Base-by-base conservation (phyloP, 1,140 invertebrate species). In the Charaxes varanes region DNA sequence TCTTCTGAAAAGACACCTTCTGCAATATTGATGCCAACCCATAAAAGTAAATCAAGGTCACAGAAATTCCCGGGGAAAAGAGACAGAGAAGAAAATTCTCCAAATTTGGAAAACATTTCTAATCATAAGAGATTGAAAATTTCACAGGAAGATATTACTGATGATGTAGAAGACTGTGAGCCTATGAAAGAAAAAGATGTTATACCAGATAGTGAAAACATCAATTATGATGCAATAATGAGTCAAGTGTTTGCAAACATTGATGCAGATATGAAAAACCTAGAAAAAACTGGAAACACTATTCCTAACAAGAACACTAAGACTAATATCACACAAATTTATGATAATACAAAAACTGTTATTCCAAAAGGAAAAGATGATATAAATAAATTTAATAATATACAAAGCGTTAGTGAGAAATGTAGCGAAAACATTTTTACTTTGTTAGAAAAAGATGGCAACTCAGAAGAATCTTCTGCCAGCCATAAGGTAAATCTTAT, bases 341-440 rank as follows among this genome's bases (percentile, higher is more conserved):
- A 33, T 37, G 10, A 14, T 10, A 32, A 23, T 31, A 19, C 14
- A 16, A 41, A 22, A 47, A 19, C 36, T 33, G 21, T 4, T 26
- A 0, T n/a, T 34, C 5, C 34, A 37, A 52, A 43, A 5, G 41
- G 31, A 14, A 47, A 46, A 19, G 16, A 31, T 8, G 24, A 35
- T 17, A 0, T 28, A 15, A 19, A 47, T 26, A 38, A 32, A 27
- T 30, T 15, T 13, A 26, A 40, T 28, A 42, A 46, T 18, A 41
- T n/a, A 53, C 7, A 18, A 41, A 41, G 18, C 17, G 19, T n/a
- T n/a, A 55, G 53, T 35, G 37, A 66, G 34, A 66, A 64, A 15
- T 51, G 52, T 30, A 79, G 72, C 54, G 72, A 77, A 60, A 79
- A 72, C 53, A 19, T 77, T 6, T 77, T 79, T 58, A 66, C 70